Evolutionary conservation across 1,140 invertebrate species (phyloP), one percentile per base, ranked within the genome.

Genomic region (Hylaeus anthracinus): DNA sequence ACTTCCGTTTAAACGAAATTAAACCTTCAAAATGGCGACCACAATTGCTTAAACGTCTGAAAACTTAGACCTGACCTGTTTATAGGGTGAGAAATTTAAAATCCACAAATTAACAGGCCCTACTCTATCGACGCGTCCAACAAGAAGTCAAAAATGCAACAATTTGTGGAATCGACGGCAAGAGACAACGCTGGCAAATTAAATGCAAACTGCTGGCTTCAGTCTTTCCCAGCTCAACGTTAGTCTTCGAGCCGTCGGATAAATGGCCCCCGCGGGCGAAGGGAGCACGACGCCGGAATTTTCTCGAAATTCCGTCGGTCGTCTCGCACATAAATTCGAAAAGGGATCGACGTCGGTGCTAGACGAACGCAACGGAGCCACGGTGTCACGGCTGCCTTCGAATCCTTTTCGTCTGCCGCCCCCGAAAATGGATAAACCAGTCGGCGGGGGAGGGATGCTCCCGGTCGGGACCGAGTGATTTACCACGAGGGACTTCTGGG

Each of bases 371-470:
- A 71, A 65, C 58, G 66, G 60, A 58, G 63, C 14, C 41, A n/a
- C 51, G 75, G 61, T 72, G 80, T 79, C 67, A 79, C 76, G 61
- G 55, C 53, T 61, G 26, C 15, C 70, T 71, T 66, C 75, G 67
- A 81, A 81, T 67, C 75, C 69, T 51, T 26, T 66, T 72, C 70
- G 81, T 67, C 48, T 67, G 61, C 61, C 69, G 26, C 56, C 77
- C 63, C 63, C 61, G 76, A 73, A 82, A 82, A 82, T 79, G 56
- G 76, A 82, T 82, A 82, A 82, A 82, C 76, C 76, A 9, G 51
- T 10, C 6, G 56, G 37, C 37, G 55, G 39, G 61, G 45, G 45
- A 48, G 51, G 60, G 43, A 26, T 63, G 56, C 65, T 82, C 51
- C 10, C 81, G 81, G 72, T 79, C 81, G 64, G 43, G 70, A 79